Base-by-base conservation (phyloP, 2,113 vertebrate species). In the Herpetotheres cachinnans region DNA sequence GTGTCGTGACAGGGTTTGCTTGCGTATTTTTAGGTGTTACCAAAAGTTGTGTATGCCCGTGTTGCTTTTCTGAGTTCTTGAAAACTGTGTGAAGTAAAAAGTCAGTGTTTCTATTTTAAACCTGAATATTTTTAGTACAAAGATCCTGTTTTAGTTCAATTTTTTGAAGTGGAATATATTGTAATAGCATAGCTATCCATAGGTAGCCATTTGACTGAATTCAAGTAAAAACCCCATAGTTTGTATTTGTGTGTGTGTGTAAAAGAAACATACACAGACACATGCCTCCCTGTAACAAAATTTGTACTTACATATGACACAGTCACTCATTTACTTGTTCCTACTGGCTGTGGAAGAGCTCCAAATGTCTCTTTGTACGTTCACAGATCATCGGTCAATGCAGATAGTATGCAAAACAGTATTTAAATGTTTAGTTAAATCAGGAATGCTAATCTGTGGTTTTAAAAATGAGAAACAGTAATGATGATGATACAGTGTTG, bases 391-490 rank as follows among this genome's bases (percentile, higher is more conserved):
- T 17, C 1, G 0, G 5, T 87, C 3, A 11, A 22, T 82, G 78
- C 4, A 59, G 86, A 72, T 38, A 72, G 73, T 34, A 22, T 85
- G 93, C 91, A 93, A 89, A 96, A 6, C 52, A 34, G 81, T 34
- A 22, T 93, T 89, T 91, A 76, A 94, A 78, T 91, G 92, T 84
- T 93, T 46, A 62, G 84, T 94, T 91, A 85, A 89, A 94, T 84
- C 69, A 85, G 92, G 66, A 90, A 61, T 69, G 90, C 90, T 96
- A 76, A 93, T 85, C 73, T 84, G 84, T 36, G 65, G 55, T 24
- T 85, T 85, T 36, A 88, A 58, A 94, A 91, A 63, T 34, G 87
- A 61, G 72, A 24, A 78, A 22, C 44, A 3, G 69, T 73, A 18
- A 56, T 52, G 74, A 20, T 82, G 88, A 10, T 79, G 78, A n/a